Percentiles rank a stretch among this genome's conserved stretches.
Conservation (phyloP, 1,140 invertebrate genomes). For the Myzus persicae region DNA sequence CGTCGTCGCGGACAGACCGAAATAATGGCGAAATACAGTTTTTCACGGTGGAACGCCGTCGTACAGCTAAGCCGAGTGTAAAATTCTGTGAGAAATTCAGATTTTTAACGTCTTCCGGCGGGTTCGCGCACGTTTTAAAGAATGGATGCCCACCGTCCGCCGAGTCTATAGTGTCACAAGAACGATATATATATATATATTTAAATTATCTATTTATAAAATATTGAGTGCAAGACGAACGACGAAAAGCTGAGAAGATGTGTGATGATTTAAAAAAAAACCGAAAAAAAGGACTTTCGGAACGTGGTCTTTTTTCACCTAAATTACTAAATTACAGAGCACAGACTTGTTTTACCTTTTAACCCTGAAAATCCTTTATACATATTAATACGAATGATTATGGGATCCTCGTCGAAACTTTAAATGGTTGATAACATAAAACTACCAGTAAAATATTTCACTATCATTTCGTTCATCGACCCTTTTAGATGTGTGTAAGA, state of each 20-base stretch:
- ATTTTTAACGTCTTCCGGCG: background rate
- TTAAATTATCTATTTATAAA: background rate
- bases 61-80: background rate
- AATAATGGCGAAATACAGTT: slow-evolving; percentile 1
- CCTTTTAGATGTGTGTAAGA: no score
- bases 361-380: no score
- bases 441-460: no score
- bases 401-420: no score
- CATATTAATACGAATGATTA: no score
- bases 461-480: no score
- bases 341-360: no score
- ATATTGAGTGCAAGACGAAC: background rate
- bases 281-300: no score
- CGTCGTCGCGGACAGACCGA: background rate
- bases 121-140: background rate
- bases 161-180: background rate
- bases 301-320: no score
- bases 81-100: background rate
- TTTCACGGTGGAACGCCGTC: background rate
- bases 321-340: no score
- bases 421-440: no score
- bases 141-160: background rate
- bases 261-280: background rate
- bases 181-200: background rate
- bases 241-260: background rate